Percentiles rank a stretch among this genome's conserved stretches.
phyloP scores from a whole-genome alignment of 2,113 vertebrate species.

The Petrocephalus zakoni region DNA sequence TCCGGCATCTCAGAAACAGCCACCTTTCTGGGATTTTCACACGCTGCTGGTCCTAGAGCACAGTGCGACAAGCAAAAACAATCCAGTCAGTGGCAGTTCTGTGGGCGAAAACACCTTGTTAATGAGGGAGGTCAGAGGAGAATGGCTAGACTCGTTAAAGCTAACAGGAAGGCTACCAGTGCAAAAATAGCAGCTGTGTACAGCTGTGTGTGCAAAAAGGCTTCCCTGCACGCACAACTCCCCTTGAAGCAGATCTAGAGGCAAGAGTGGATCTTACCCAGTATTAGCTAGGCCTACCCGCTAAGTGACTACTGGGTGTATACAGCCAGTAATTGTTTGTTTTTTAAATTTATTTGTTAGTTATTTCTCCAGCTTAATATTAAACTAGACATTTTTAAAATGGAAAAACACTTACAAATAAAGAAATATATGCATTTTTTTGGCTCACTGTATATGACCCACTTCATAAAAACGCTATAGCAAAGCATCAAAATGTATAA shows the following conservation, averaged over 20 bases:
- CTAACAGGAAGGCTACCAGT: not conserved
- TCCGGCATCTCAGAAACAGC: not conserved
- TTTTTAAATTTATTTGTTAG: not conserved
- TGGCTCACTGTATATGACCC: conserved; percentile 23
- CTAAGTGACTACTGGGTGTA: not conserved
- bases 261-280: not conserved
- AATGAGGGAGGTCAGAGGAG: not conserved
- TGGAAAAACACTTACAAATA: not conserved
- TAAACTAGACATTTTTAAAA: not conserved
- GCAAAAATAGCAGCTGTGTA: not conserved
- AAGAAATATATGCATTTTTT: conserved; percentile 15
- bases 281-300: not conserved
- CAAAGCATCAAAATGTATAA: conserved; percentile 33
- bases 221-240: not conserved
- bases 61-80: not conserved
- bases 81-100: not conserved
- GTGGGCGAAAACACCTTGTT: not conserved
- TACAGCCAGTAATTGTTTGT: not conserved
- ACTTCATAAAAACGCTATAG: conserved; percentile 18
- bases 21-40: not conserved
- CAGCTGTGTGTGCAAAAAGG: not conserved
- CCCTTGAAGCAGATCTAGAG: not conserved
- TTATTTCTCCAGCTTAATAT: not conserved
- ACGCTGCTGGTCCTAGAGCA: not conserved
- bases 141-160: not conserved